Conservation (phyloP, 64 coral and sea anemone species). For the Acropora yongei region DNA sequence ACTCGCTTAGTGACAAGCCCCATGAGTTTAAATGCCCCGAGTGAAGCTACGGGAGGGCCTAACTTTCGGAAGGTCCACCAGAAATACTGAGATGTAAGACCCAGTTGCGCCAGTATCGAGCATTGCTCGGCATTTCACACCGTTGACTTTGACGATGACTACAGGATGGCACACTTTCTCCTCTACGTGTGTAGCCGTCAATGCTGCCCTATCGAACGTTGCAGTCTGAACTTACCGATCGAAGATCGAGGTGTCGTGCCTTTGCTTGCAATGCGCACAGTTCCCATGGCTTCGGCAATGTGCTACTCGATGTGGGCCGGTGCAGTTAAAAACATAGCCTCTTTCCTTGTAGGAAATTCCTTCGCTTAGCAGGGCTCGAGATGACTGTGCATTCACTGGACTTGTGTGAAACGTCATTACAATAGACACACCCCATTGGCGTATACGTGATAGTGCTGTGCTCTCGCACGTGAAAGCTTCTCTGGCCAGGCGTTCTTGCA, state of each 20-base stretch:
- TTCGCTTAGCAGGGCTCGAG: neutral
- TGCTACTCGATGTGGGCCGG: neutral
- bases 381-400: neutral
- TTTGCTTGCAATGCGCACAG: constrained; percentile 6
- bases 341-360: neutral
- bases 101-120: constrained; percentile 24
- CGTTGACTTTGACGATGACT: constrained; percentile 50
- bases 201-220: neutral
- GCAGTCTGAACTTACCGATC: neutral
- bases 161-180: constrained; percentile 51
- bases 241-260: constrained; percentile 3
- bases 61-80: neutral
- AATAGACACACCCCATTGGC: neutral
- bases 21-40: constrained; percentile 31
- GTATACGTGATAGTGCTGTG: neutral
- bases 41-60: constrained; percentile 1
- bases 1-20: constrained; percentile 27
- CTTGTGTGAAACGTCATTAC: neutral
- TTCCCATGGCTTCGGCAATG: constrained; percentile 14
- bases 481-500: neutral
- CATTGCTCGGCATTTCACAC: constrained; percentile 37
- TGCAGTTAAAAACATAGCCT: constrained; percentile 33
- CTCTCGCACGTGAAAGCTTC: neutral
- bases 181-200: constrained; percentile 32
- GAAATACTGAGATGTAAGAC: neutral